phyloP scores from a whole-genome alignment of 2,888 invertebrate species.

The Eilema depressum region DNA sequence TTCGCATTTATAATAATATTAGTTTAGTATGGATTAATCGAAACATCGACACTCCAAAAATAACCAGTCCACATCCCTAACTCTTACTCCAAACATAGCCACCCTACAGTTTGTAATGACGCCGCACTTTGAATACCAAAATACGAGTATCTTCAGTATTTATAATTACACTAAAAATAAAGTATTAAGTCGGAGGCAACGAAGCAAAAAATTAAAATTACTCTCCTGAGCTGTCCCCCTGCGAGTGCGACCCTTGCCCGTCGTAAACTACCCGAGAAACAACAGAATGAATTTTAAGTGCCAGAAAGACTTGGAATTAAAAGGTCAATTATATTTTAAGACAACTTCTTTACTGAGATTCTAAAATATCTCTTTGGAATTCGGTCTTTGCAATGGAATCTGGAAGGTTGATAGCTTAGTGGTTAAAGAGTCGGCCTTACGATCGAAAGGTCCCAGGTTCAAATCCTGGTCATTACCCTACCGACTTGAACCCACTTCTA shows the following conservation, averaged over 20 bases:
- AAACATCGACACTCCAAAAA: no score
- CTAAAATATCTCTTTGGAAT: background rate
- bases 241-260: slow-evolving; percentile 22
- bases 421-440: no score
- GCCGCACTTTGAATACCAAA: slow-evolving; percentile 56
- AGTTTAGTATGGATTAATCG: no score
- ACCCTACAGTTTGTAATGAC: slow-evolving; percentile 26
- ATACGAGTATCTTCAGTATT: slow-evolving; percentile 57
- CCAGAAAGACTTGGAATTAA: slow-evolving; percentile 1
- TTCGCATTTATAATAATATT: no score
- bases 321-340: background rate
- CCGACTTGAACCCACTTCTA: no score
- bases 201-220: slow-evolving; percentile 82
- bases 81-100: background rate
- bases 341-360: background rate
- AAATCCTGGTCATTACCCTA: no score
- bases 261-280: slow-evolving; percentile 30
- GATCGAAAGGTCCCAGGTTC: no score
- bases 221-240: slow-evolving; percentile 44
- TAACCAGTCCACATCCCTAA: background rate
- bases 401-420: no score
- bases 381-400: no score
- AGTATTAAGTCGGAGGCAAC: slow-evolving; percentile 65
- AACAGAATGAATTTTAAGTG: slow-evolving; percentile 12
- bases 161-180: slow-evolving; percentile 79